Evolutionary conservation across 2,888 invertebrate genomes (phyloP), one percentile per base, ranked within the genome.

Genomic region (Malthinus seriepunctatus): DNA sequence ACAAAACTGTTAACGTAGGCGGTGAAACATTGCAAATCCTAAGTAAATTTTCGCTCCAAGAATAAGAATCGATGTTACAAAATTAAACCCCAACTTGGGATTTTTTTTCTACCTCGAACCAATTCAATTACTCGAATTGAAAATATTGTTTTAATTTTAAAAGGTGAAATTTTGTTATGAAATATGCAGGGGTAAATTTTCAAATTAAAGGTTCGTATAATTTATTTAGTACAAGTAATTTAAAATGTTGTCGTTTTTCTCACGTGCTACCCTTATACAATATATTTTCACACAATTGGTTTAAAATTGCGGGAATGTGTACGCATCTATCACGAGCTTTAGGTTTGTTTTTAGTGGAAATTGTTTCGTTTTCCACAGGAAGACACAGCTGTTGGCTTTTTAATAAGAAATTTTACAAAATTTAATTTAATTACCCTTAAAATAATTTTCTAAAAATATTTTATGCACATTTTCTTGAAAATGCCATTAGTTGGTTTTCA

Each of bases 231-330:
- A 14, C 33, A 52, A 56, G 48, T 48, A 60, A 56, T 60, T 60
- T 60, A 60, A 60, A 60, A 60, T 39, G 47, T 54, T 60, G 60
- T 56, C 60, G 56, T 48, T 60, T 60, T 56, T 38, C 56, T 60
- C 56, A 48, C 52, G 49, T 50, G 56, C 46, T 53, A 42, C 49
- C 50, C 56, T 32, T 23, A 23, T 23, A 48, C 32, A 44, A 56
- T 56, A 56, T 60, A 56, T 60, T 60, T 37, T 60, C 49, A 45
- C 51, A 60, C 56, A 60, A 60, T 60, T 60, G 60, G 56, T 45
- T 53, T 60, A 56, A 56, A 60, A 56, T 52, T 60, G 56, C 50
- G 32, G 23, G 48, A 60, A 60, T 53, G 53, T 53, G 49, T 42
- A 23, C 56, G 45, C 60, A 60, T 60, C 56, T 56, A 60, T 60